phyloP scores from a whole-genome alignment of 2,888 invertebrate genomes.

The Eupithecia subumbrata region DNA sequence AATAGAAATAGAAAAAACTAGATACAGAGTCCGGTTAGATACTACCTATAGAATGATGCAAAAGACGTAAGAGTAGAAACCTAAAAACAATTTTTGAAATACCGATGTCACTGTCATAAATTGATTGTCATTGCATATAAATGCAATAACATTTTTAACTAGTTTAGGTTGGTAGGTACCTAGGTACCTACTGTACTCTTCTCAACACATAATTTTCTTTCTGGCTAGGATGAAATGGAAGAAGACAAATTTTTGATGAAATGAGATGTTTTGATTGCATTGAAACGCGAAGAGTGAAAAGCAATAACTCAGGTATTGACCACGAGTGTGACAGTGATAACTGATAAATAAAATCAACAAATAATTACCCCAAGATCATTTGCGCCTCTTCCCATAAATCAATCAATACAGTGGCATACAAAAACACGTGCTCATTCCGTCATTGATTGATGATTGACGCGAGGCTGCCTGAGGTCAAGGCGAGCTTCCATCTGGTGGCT shows the following conservation, averaged over 20 bases:
- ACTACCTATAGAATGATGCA: background rate
- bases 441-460: slow-evolving; percentile 36
- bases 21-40: background rate
- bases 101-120: too few relatives aligned
- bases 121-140: too few relatives aligned
- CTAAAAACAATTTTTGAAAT: background rate
- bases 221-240: background rate
- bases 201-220: background rate
- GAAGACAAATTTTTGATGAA: background rate
- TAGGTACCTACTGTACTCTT: background rate
- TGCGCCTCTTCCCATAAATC: slow-evolving; percentile 16
- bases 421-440: slow-evolving; percentile 35
- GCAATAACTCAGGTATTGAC: background rate
- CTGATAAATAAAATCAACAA: background rate
- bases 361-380: background rate
- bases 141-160: background rate
- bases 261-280: background rate
- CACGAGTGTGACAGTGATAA: background rate
- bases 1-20: background rate
- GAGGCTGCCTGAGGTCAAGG: slow-evolving; percentile 65
- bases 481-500: slow-evolving; percentile 65
- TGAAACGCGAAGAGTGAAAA: background rate
- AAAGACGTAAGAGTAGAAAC: background rate
- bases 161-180: too few relatives aligned
- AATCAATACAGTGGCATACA: slow-evolving; percentile 16